Evolutionary conservation across 2,797 vertebrate genomes (phyloP).

Genomic region (Bucorvus abyssinicus): DNA sequence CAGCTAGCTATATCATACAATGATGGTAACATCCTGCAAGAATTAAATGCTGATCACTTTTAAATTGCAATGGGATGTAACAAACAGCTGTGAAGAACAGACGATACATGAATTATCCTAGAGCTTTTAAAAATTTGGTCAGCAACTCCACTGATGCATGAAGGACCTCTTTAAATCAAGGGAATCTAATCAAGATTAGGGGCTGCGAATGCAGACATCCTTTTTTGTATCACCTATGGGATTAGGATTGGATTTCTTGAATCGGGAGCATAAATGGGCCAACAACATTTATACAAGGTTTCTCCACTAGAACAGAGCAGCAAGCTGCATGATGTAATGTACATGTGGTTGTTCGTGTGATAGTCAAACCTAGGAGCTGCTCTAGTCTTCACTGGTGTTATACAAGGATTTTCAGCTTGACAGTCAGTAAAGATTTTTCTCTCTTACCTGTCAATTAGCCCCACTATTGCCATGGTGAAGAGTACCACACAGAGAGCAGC

Average conservation of each 20-base stretch:
- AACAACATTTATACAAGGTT: not conserved
- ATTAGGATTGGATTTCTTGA: not conserved
- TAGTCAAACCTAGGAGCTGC: not conserved
- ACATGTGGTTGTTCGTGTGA: not conserved
- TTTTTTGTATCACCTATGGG: not conserved
- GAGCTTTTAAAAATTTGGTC: slow-evolving; percentile 5
- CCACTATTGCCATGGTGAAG: slow-evolving; percentile 90
- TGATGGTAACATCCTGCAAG: not conserved
- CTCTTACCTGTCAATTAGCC: slow-evolving; percentile 59
- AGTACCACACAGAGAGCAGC: slow-evolving; percentile 97
- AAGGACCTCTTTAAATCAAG: slow-evolving; percentile 7
- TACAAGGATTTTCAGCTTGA: not conserved
- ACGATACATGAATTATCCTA: not conserved
- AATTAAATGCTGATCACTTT: not conserved
- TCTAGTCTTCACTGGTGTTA: not conserved
- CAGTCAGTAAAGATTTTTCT: not conserved
- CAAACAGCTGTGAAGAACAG: slow-evolving; percentile 27
- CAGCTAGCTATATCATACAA: not conserved
- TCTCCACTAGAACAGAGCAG: not conserved
- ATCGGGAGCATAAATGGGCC: not conserved
- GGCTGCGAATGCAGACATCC: not conserved
- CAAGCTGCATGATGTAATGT: not conserved
- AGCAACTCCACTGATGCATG: not conserved
- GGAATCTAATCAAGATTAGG: not conserved
- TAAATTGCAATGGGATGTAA: not conserved